Conservation (phyloP, 2,797 vertebrate species). For the Pyrocephalus nanus region DNA sequence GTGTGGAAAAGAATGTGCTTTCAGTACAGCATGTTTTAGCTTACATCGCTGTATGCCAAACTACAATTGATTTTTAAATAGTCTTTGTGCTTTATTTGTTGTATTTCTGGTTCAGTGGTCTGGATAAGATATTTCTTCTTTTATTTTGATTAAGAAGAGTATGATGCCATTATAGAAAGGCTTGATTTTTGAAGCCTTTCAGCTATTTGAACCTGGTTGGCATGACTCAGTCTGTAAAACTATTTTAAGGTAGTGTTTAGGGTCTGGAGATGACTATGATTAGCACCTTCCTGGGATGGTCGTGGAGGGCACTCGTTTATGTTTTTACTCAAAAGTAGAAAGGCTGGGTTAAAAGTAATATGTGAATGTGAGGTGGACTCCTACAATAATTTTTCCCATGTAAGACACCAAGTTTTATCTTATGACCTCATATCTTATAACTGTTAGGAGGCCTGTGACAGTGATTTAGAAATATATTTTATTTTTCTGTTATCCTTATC, state of each 20-base stretch:
- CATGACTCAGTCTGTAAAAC: not conserved
- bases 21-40: not conserved
- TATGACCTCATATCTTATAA: not conserved
- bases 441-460: not conserved
- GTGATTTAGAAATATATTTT: not conserved
- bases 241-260: not conserved
- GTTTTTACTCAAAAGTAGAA: not conserved
- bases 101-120: not conserved
- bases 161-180: not conserved
- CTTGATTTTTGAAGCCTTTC: not conserved
- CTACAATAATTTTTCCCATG: not conserved
- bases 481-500: not conserved
- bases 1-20: constrained; percentile 31
- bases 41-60: not conserved
- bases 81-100: not conserved
- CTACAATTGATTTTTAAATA: not conserved
- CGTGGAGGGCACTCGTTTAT: not conserved
- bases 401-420: not conserved
- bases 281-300: not conserved
- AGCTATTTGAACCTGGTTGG: not conserved
- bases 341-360: not conserved
- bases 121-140: not conserved
- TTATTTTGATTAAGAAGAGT: not conserved
- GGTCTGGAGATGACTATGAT: not conserved
- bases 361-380: not conserved